Percentiles rank a stretch among this genome's conserved stretches.
Evolutionary conservation across 2,888 invertebrate species (phyloP).

Genomic region (Andrena camellia): DNA sequence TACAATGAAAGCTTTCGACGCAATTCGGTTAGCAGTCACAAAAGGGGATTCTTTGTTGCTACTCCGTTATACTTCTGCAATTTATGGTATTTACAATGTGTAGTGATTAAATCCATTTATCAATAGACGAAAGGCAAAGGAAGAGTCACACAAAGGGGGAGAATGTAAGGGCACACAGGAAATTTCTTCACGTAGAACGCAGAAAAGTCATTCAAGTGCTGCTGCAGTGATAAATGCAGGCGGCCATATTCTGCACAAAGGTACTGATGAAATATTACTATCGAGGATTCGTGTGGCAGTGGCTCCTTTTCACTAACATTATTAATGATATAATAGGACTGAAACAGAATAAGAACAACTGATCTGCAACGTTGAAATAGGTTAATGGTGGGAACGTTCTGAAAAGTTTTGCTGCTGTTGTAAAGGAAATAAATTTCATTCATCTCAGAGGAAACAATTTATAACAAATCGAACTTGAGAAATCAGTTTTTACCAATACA

Average conservation of each 20-base stretch:
- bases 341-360: constrained; percentile 4
- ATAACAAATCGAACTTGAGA: no score
- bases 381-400: not conserved
- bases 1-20: not conserved
- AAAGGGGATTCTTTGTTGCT: not conserved
- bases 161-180: not conserved
- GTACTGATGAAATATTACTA: constrained; percentile 29
- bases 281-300: constrained; percentile 8
- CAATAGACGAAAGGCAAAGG: not conserved
- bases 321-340: constrained; percentile 14
- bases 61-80: not conserved
- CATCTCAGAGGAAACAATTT: no score
- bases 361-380: constrained; percentile 1
- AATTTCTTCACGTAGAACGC: constrained; percentile 8
- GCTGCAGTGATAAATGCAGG: constrained; percentile 23
- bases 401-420: no score
- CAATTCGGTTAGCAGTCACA: not conserved
- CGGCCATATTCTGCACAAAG: constrained; percentile 13
- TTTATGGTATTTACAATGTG: not conserved
- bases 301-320: constrained; percentile 24
- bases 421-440: no score
- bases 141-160: not conserved
- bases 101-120: constrained; percentile 2
- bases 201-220: not conserved
- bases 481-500: no score